Percentiles rank a stretch among this genome's conserved stretches.
These are phyloP conservation scores for Naja naja DNA, from an alignment of 2,113 vertebrate species.

Conservation along the genomic window DNA sequence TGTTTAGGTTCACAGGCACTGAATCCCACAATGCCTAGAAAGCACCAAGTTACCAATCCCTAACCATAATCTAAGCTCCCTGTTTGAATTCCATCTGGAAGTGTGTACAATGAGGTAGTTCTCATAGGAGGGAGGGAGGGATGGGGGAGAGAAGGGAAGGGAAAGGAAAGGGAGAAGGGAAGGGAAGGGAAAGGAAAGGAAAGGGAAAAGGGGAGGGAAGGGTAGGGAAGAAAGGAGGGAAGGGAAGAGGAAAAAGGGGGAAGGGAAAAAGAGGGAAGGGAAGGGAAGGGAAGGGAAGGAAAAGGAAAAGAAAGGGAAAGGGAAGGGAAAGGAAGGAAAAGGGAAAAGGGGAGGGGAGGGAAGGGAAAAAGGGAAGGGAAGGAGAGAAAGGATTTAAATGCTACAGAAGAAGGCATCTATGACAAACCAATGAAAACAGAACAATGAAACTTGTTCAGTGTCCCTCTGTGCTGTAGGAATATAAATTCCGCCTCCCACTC, in stretches of 20 bases:
- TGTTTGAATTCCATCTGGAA: background rate
- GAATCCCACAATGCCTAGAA: background rate
- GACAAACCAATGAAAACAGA: background rate
- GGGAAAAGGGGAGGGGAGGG: too few relatives aligned
- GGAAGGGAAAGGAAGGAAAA: background rate
- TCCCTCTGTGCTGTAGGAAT: background rate
- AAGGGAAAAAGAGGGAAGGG: too few relatives aligned
- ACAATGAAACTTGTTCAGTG: background rate
- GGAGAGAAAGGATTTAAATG: background rate
- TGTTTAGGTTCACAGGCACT: background rate
- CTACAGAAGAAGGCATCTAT: background rate
- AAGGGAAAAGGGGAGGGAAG: background rate
- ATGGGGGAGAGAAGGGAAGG: background rate
- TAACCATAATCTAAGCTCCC: background rate
- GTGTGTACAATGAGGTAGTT: conserved; percentile 39
- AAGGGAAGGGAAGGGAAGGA: background rate
- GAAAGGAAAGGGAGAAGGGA: too few relatives aligned
- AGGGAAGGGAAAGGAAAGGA: too few relatives aligned
- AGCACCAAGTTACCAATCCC: background rate
- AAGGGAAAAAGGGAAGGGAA: background rate
- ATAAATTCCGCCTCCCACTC: background rate
- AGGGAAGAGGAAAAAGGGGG: too few relatives aligned
- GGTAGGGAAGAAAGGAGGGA: too few relatives aligned
- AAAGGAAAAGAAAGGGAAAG: background rate
- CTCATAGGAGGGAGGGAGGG: background rate